phyloP scores from a whole-genome alignment of 2,113 vertebrate genomes.

The Rhea pennata region DNA sequence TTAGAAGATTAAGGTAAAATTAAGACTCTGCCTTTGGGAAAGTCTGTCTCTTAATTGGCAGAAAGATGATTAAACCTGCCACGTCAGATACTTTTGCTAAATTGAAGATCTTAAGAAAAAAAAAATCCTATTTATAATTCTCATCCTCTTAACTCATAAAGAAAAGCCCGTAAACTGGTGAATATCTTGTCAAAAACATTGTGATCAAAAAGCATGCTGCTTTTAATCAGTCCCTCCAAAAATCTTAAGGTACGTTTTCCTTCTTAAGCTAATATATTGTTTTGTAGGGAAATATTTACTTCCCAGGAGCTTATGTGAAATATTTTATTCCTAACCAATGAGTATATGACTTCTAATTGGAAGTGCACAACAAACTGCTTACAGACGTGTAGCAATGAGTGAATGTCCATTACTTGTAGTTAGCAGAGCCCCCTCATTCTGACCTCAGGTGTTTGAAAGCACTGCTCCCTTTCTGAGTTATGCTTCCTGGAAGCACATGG shows the following conservation, averaged over 20 bases:
- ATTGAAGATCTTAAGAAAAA: background rate
- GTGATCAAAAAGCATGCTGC: background rate
- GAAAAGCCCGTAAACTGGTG: background rate
- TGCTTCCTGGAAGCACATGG: background rate
- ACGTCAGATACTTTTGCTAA: constrained; percentile 1
- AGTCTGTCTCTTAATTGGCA: constrained; percentile 25
- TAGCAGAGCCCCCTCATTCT: background rate
- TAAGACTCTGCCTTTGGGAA: constrained; percentile 61
- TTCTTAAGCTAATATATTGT: background rate
- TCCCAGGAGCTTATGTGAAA: background rate
- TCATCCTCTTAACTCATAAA: background rate
- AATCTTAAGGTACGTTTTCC: background rate
- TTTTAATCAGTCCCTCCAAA: background rate
- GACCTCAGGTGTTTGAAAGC: background rate
- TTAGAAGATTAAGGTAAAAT: constrained; percentile 62
- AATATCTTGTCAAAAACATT: background rate
- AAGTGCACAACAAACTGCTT: background rate
- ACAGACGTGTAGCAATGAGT: background rate
- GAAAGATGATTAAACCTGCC: constrained; percentile 21
- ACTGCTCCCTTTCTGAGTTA: background rate
- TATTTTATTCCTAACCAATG: background rate
- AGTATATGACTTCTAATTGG: background rate
- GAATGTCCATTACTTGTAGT: background rate
- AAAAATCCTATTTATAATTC: constrained; percentile 3
- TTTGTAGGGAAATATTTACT: background rate